These are phyloP conservation scores for Epinotia brunnichana DNA, from an alignment of 2,888 invertebrate genomes.

Conservation along the genomic window DNA sequence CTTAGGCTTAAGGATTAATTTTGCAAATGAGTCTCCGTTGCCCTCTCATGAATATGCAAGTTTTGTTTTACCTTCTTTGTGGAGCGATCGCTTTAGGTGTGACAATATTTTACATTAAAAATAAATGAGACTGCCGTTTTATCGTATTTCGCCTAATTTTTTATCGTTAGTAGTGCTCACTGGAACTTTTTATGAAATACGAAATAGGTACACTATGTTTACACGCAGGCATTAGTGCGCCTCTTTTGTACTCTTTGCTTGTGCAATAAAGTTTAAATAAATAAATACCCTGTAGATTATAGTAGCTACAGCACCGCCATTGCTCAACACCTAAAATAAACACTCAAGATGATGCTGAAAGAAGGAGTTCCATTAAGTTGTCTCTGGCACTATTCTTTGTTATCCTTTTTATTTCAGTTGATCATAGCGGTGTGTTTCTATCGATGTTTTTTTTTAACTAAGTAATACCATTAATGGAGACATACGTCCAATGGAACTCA, in stretches of 20 bases:
- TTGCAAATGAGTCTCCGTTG: slow-evolving; percentile 60
- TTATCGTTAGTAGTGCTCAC: not conserved
- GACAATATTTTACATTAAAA: slow-evolving; percentile 37
- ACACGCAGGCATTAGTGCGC: no score
- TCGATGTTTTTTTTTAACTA: slow-evolving; percentile 44
- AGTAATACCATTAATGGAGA: not conserved
- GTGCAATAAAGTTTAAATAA: no score
- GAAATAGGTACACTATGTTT: not conserved
- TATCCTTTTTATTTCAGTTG: slow-evolving; percentile 61
- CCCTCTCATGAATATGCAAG: slow-evolving; percentile 63
- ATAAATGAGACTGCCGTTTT: not conserved
- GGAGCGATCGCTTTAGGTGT: slow-evolving; percentile 21
- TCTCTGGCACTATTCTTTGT: slow-evolving; percentile 60
- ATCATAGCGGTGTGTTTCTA: slow-evolving; percentile 51
- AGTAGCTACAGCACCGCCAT: slow-evolving; percentile 5
- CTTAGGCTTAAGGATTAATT: slow-evolving; percentile 59
- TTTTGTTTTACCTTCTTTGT: slow-evolving; percentile 50
- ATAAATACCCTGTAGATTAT: no score
- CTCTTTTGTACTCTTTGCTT: no score
- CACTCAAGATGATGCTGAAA: slow-evolving; percentile 47
- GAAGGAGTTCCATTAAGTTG: slow-evolving; percentile 68
- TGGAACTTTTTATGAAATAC: not conserved
- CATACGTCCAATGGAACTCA: no score
- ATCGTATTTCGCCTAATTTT: not conserved
- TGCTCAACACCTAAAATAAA: slow-evolving; percentile 37